Evolutionary conservation across 2,113 vertebrate species (phyloP).

Genomic region (Clarias macrocephalus): DNA sequence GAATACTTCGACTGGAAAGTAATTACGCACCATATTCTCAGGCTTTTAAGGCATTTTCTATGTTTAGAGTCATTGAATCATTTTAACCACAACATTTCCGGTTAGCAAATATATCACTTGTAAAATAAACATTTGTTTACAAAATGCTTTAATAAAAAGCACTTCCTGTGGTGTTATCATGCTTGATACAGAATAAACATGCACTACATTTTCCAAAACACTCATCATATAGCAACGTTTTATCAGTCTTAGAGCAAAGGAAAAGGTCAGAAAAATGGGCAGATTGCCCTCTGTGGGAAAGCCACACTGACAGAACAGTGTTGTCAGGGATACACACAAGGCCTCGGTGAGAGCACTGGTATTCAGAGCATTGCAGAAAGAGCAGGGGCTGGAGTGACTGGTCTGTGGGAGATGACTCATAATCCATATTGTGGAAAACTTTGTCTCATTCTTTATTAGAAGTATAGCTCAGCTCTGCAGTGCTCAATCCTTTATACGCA

Average conservation of each 20-base stretch:
- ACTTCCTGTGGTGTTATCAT: neutral
- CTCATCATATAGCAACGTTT: slow-evolving; percentile 31
- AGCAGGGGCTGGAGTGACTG: slow-evolving; percentile 26
- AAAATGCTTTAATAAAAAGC: neutral
- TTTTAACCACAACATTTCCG: neutral
- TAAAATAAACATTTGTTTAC: neutral
- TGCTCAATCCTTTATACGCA: neutral
- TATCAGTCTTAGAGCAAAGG: slow-evolving; percentile 20
- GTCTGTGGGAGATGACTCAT: slow-evolving; percentile 44
- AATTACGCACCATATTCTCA: neutral
- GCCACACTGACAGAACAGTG: slow-evolving; percentile 27
- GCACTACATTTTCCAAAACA: slow-evolving; percentile 36
- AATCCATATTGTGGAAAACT: slow-evolving; percentile 39
- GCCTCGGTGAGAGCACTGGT: slow-evolving; percentile 21
- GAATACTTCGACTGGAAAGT: neutral
- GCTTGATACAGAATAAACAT: neutral
- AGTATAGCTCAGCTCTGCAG: slow-evolving; percentile 4
- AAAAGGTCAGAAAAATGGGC: slow-evolving; percentile 31
- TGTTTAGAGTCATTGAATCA: neutral
- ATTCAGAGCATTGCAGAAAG: slow-evolving; percentile 47
- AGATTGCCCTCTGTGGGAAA: slow-evolving; percentile 28
- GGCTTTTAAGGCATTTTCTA: neutral
- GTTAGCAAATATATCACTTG: neutral
- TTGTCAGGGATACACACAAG: slow-evolving; percentile 49
- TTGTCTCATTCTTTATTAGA: slow-evolving; percentile 37